phyloP scores from a whole-genome alignment of 2,888 invertebrate genomes.

The Hedya salicella region DNA sequence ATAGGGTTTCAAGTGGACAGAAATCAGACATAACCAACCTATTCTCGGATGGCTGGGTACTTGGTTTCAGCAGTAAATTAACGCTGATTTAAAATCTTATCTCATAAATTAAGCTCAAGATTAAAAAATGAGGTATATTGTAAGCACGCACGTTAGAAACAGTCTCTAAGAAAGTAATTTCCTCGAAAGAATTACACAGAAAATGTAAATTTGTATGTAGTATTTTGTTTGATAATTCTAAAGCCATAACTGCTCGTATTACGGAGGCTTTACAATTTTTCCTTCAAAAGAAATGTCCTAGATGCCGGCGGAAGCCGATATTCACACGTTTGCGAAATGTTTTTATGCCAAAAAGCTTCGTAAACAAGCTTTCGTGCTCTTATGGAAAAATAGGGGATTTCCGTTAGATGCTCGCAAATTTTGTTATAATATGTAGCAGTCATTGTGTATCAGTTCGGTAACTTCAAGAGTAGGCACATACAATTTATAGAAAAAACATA shows the following conservation, averaged over 20 bases:
- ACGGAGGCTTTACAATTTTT: conserved; percentile 7
- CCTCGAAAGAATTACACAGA: neutral
- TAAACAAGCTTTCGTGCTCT: conserved; percentile 29
- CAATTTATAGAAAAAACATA: neutral
- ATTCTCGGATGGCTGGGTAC: too few species aligned
- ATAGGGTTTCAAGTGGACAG: too few species aligned
- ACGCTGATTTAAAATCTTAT: too few species aligned
- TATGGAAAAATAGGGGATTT: conserved; percentile 19
- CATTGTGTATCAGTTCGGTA: neutral
- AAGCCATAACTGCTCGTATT: neutral
- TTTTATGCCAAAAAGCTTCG: conserved; percentile 35
- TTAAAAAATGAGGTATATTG: neutral
- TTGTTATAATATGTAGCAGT: conserved; percentile 1
- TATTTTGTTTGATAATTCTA: conserved; percentile 24
- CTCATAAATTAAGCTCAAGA: too few species aligned
- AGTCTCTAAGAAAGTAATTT: neutral
- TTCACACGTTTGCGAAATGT: conserved; percentile 30
- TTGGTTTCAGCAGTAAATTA: too few species aligned
- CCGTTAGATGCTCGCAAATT: conserved; percentile 16
- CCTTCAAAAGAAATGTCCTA: conserved; percentile 16
- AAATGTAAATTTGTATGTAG: neutral
- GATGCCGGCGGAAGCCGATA: conserved; percentile 22
- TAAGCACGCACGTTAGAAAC: neutral
- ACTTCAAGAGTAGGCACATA: neutral
- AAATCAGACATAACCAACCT: too few species aligned